These are phyloP conservation scores for Drosophila dives DNA, from an alignment of 2,888 invertebrate genomes.

Conservation along the genomic window DNA sequence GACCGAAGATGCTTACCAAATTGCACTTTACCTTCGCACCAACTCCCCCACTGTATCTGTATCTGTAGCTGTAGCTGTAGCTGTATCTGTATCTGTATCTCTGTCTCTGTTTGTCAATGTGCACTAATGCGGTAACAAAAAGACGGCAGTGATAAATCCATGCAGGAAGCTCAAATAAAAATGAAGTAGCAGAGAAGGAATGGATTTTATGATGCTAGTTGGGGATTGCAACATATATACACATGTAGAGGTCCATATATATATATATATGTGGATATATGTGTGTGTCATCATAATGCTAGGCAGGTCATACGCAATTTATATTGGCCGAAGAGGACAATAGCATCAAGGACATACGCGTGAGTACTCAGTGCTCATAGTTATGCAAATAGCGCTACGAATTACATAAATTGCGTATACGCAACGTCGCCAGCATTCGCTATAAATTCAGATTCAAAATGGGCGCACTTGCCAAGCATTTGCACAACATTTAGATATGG, in stretches of 20 bases:
- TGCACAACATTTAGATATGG: slow-evolving; percentile 75
- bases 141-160: slow-evolving; percentile 59
- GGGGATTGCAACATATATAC: background rate
- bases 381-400: slow-evolving; percentile 75
- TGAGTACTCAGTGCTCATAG: slow-evolving; percentile 59
- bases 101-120: background rate
- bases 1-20: slow-evolving; percentile 45
- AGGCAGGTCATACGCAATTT: slow-evolving; percentile 24
- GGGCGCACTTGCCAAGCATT: slow-evolving; percentile 59
- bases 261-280: background rate
- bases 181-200: slow-evolving; percentile 50
- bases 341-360: slow-evolving; percentile 40
- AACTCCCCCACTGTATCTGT: background rate
- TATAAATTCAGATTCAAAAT: slow-evolving; percentile 76
- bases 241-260: too few relatives aligned
- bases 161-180: slow-evolving; percentile 62
- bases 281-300: slow-evolving; percentile 36
- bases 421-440: slow-evolving; percentile 60
- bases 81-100: background rate
- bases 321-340: slow-evolving; percentile 14
- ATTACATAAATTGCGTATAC: slow-evolving; percentile 80
- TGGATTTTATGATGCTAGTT: slow-evolving; percentile 48
- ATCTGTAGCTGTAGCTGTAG: background rate
- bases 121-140: slow-evolving; percentile 58
- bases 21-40: slow-evolving; percentile 57